Percentiles rank a stretch among this genome's conserved stretches.
phyloP scores from a whole-genome alignment of 2,888 invertebrate genomes.

The Dynastes hyllus region DNA sequence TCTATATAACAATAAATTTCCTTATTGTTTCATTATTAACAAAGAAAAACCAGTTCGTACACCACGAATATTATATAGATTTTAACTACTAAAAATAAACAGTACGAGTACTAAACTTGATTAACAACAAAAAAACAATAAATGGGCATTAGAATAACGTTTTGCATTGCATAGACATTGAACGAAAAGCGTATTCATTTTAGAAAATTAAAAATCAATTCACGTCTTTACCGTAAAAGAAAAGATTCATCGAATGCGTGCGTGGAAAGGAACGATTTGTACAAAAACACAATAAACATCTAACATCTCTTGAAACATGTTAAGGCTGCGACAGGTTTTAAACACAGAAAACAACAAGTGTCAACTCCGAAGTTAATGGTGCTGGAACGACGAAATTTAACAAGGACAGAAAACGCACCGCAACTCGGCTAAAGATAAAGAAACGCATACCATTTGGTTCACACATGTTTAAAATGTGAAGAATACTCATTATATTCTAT shows the following conservation, averaged over 20 bases:
- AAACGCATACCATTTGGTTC: conserved; percentile 61
- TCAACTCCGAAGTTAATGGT: conserved; percentile 66
- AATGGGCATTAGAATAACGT: too few species aligned
- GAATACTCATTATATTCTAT: conserved; percentile 62
- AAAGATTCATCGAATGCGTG: conserved; percentile 47
- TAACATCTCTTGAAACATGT: conserved; percentile 52
- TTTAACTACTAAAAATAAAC: too few species aligned
- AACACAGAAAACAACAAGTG: conserved; percentile 66
- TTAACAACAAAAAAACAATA: too few species aligned
- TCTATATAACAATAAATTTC: too few species aligned
- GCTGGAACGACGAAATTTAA: conserved; percentile 63
- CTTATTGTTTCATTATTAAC: too few species aligned
- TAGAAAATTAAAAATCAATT: conserved; percentile 36
- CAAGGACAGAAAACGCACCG: conserved; percentile 56
- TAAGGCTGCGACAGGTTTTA: conserved; percentile 58
- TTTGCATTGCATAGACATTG: not conserved
- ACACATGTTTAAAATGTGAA: conserved; percentile 63
- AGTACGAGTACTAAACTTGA: too few species aligned
- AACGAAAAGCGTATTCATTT: conserved; percentile 1
- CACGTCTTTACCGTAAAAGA: conserved; percentile 26
- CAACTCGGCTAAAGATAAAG: conserved; percentile 53
- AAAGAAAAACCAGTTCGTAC: too few species aligned
- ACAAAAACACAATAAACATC: conserved; percentile 51
- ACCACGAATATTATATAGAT: too few species aligned
- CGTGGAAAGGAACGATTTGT: conserved; percentile 48